These are phyloP conservation scores for Drosophila varians DNA, from an alignment of 1,140 invertebrate species.

Conservation along the genomic window DNA sequence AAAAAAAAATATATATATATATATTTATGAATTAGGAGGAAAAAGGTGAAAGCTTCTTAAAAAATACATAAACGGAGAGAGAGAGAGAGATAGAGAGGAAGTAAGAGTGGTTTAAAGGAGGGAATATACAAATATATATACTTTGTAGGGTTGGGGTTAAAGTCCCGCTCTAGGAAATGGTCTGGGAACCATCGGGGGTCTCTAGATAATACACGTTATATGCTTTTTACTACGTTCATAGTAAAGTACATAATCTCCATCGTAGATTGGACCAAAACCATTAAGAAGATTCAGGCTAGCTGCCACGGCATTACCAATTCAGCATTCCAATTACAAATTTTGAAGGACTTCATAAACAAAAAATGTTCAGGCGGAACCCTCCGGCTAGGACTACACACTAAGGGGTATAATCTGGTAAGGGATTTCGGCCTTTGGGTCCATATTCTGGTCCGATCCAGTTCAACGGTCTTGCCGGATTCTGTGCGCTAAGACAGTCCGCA, in stretches of 20 bases:
- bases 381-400: constrained; percentile 50
- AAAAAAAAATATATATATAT: constrained; percentile 10
- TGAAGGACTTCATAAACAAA: not conserved
- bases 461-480: constrained; percentile 58
- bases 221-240: constrained; percentile 83
- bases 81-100: constrained; percentile 19
- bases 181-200: constrained; percentile 21
- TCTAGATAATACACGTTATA: constrained; percentile 39
- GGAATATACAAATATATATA: not conserved
- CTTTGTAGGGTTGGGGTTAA: constrained; percentile 3
- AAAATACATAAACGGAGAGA: not conserved
- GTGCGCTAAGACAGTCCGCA: constrained; percentile 65
- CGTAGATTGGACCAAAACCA: constrained; percentile 84
- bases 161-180: constrained; percentile 40
- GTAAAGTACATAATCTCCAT: constrained; percentile 84
- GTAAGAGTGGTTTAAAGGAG: constrained; percentile 1
- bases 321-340: constrained; percentile 2
- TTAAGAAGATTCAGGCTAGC: constrained; percentile 82
- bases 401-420: not conserved
- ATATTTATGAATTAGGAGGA: constrained; percentile 7
- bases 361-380: constrained; percentile 28
- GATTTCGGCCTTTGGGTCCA: constrained; percentile 18
- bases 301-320: constrained; percentile 64
- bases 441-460: constrained; percentile 42
- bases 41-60: constrained; percentile 28